These are phyloP conservation scores for Poicephalus meyeri DNA, from an alignment of 2,113 vertebrate genomes.

Conservation along the genomic window DNA sequence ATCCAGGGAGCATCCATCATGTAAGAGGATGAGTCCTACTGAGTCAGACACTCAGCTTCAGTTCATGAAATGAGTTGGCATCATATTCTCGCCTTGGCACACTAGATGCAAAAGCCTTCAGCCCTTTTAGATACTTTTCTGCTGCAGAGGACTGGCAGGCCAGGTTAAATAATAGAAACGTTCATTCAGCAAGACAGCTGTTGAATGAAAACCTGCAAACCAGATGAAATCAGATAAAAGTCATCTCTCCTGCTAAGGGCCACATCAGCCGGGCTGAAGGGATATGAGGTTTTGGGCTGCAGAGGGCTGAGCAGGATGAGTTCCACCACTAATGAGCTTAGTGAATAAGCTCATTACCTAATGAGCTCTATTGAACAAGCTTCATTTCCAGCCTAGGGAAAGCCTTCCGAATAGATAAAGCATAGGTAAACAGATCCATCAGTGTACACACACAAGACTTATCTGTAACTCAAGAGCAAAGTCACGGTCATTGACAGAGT, in stretches of 20 bases:
- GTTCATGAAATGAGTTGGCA: slow-evolving; percentile 36
- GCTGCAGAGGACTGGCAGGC: neutral
- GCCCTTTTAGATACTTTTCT: neutral
- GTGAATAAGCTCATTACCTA: slow-evolving; percentile 65
- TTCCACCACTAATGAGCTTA: slow-evolving; percentile 64
- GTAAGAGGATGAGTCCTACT: slow-evolving; percentile 1
- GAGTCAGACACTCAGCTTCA: slow-evolving; percentile 22
- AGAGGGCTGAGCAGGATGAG: slow-evolving; percentile 50
- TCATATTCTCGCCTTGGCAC: neutral
- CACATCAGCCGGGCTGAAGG: neutral
- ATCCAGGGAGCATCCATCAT: slow-evolving; percentile 34
- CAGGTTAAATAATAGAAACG: neutral
- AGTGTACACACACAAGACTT: neutral
- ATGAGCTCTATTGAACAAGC: slow-evolving; percentile 58
- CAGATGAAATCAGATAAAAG: neutral
- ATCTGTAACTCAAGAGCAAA: neutral
- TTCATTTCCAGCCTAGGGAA: slow-evolving; percentile 42
- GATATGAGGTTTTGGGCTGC: slow-evolving; percentile 29
- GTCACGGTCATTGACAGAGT: accelerated
- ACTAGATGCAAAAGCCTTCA: neutral
- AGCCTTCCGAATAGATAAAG: neutral
- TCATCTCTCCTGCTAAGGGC: neutral
- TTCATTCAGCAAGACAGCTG: neutral
- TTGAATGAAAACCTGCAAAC: neutral
- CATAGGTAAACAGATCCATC: slow-evolving; percentile 30